Base-by-base conservation (phyloP, 2,797 vertebrate species). In the Molossus alvarezi region DNA sequence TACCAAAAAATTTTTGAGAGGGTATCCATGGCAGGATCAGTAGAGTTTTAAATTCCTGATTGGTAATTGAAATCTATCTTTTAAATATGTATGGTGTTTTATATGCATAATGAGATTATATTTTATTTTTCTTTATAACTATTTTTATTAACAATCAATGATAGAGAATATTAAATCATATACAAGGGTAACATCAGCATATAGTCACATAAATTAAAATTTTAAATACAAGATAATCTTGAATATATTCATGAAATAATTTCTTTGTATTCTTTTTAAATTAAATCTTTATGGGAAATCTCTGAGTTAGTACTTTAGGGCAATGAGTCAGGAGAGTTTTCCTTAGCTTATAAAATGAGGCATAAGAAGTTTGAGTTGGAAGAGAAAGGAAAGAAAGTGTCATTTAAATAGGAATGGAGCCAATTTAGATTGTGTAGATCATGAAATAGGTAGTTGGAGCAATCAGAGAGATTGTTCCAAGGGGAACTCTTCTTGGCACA, bases 401-500 rank as follows among this genome's bases (percentile, higher is more conserved):
- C 33, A 57, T 67, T 95, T 75, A 73, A 17, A 85, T 85, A 88
- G 27, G 20, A 85, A 71, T 58, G 20, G 25, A 91, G 20, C 21
- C 33, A 81, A 18, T 89, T 81, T 81, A 72, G 20, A 53, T 92
- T 95, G 71, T 64, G 10, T 71, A 81, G 33, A 72, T 91, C 51
- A 81, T 76, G 25, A 91, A 76, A 81, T 76, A 91, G 23, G 48
- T 48, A 53, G 20, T 80, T 67, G 29, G 41, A 62, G 51, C 29
- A 75, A 45, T 94, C 10, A 51, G 5, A 45, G 33, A 94, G 67
- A 85, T 64, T 64, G 25, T 88, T 76, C 65, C 48, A 80, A 55
- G 33, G n/a, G 72, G 60, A 60, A n/a, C 14, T 88, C 48, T 81
- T 82, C 69, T 73, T 62, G 58, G 23, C 27, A 88, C 60, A 75